A percentile compares a stretch with the other conserved stretches of the same genome.
phyloP scores from a whole-genome alignment of 2,113 vertebrate genomes.

The Corythornis cristatus region DNA sequence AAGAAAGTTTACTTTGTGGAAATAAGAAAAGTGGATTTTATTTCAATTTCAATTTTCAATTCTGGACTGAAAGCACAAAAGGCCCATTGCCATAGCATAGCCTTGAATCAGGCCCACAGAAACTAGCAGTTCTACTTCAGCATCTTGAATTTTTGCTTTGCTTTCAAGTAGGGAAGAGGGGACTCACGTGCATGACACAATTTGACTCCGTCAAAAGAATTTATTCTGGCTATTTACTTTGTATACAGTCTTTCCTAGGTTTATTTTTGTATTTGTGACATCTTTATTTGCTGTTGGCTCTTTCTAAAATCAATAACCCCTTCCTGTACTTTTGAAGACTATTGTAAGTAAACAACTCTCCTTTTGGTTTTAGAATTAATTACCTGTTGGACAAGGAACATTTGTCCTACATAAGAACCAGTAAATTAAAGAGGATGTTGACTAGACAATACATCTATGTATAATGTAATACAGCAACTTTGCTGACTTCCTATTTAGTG shows the following conservation, averaged over 20 bases:
- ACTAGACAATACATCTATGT: neutral
- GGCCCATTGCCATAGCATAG: neutral
- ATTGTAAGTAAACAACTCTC: conserved; percentile 11
- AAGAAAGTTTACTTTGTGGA: neutral
- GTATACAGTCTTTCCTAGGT: neutral
- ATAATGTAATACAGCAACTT: neutral
- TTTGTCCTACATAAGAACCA: conserved; percentile 25
- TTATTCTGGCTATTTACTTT: neutral
- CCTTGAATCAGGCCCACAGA: neutral
- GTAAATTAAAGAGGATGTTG: neutral
- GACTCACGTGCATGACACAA: neutral
- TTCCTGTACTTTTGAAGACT: conserved; percentile 24
- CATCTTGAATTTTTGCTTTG: neutral
- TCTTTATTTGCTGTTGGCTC: neutral
- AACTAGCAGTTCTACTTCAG: neutral
- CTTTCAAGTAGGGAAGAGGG: conserved; percentile 21
- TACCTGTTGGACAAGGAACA: neutral
- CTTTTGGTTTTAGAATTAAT: conserved; percentile 40
- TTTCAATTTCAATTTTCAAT: too few relatives aligned
- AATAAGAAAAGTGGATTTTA: neutral
- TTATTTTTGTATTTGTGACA: conserved; percentile 30
- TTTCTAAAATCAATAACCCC: conserved; percentile 18
- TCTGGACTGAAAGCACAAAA: neutral
- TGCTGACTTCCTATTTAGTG: neutral
- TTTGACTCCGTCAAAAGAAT: neutral